phyloP scores from a whole-genome alignment of 2,113 vertebrate species.

The Aegithalos caudatus region DNA sequence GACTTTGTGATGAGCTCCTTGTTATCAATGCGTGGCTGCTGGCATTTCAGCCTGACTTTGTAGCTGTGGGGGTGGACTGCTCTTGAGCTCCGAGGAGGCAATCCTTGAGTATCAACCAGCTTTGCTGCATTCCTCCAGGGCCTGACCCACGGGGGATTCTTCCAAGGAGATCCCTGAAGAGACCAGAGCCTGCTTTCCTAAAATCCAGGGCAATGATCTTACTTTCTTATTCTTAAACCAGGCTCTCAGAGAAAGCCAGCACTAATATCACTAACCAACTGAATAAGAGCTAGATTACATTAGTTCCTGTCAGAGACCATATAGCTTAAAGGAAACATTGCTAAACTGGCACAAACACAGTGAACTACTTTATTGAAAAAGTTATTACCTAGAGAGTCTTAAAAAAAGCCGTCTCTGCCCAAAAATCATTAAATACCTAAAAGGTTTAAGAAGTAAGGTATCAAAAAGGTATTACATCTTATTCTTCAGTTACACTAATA shows the following conservation, averaged over 20 bases:
- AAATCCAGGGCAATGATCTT: neutral
- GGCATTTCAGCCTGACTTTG: neutral
- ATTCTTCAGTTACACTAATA: neutral
- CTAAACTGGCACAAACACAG: neutral
- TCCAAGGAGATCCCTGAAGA: neutral
- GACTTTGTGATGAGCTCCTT: neutral
- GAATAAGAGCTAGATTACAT: neutral
- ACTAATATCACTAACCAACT: neutral
- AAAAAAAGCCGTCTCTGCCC: neutral
- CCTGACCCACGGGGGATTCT: neutral
- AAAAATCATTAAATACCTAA: neutral
- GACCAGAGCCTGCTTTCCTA: neutral
- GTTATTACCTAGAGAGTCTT: neutral
- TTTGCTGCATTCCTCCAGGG: neutral
- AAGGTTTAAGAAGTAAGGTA: neutral
- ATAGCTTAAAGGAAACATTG: neutral
- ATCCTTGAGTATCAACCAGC: neutral
- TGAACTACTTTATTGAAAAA: neutral
- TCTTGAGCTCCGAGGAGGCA: neutral
- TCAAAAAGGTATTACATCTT: neutral
- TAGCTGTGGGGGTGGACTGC: neutral
- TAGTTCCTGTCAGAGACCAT: neutral
- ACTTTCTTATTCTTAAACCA: neutral
- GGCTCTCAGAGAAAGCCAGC: neutral
- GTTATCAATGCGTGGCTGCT: neutral